Percentiles rank a stretch among this genome's conserved stretches.
Conservation (phyloP, 2,113 vertebrate genomes). For the Bufo bufo region DNA sequence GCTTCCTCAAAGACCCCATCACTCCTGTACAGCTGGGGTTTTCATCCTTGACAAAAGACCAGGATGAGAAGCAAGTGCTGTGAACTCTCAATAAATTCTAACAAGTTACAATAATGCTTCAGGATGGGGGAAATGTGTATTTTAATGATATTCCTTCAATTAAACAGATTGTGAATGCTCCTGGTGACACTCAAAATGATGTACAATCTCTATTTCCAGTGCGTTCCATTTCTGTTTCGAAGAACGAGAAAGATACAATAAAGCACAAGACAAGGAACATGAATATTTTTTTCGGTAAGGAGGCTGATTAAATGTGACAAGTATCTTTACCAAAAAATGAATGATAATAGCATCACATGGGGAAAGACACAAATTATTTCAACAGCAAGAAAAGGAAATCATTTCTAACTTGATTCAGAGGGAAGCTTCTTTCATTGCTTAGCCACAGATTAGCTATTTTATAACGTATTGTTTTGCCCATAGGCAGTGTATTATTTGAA, state of each 20-base stretch:
- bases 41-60: constrained; percentile 18
- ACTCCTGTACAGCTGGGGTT: background rate
- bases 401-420: background rate
- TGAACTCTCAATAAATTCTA: background rate
- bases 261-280: background rate
- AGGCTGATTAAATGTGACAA: constrained; percentile 37
- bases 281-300: constrained; percentile 6
- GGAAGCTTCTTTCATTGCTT: background rate
- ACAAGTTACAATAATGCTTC: background rate
- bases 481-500: background rate
- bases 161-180: constrained; percentile 18
- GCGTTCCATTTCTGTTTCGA: background rate
- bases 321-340: constrained; percentile 5
- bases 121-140: background rate
- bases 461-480: background rate
- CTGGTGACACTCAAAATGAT: constrained; percentile 25
- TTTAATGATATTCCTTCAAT: constrained; percentile 42
- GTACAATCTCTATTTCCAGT: background rate
- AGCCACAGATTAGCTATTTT: background rate
- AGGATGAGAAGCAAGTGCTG: background rate
- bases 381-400: constrained; percentile 13
- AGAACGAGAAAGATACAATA: background rate
- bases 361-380: background rate
- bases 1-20: constrained; percentile 1
- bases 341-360: background rate